Percentiles rank a stretch among this genome's conserved stretches.
Evolutionary conservation across 2,888 invertebrate species (phyloP).

Genomic region (Thecocarcelia acutangulata): DNA sequence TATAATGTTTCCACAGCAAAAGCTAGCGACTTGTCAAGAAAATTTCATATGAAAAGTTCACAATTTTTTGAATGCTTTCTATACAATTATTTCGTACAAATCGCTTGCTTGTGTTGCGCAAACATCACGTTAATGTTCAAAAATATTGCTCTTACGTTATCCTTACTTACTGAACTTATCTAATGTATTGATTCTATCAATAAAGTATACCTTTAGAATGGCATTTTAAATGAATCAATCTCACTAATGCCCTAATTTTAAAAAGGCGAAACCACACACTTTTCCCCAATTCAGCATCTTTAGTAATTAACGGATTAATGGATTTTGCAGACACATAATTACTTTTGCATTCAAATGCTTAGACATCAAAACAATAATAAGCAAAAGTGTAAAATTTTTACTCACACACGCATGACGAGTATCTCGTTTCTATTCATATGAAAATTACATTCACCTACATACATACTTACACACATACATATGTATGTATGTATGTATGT

Average conservation of each 20-base stretch:
- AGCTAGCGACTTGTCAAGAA: too few relatives aligned
- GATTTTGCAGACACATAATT: constrained; percentile 3
- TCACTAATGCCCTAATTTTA: constrained; percentile 16
- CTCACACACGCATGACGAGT: background rate
- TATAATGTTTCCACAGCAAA: too few relatives aligned
- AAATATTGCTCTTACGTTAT: too few relatives aligned
- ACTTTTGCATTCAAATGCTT: background rate
- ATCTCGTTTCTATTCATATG: constrained; percentile 9
- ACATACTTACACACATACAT: too few relatives aligned
- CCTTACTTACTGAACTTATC: too few relatives aligned
- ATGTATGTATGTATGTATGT: too few relatives aligned
- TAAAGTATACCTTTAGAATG: background rate
- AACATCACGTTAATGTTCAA: too few relatives aligned
- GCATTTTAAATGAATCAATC: background rate
- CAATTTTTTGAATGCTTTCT: too few relatives aligned
- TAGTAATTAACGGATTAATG: constrained; percentile 27
- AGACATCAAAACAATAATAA: constrained; percentile 17
- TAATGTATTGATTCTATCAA: too few relatives aligned
- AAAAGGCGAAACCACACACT: constrained; percentile 24
- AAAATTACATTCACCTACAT: constrained; percentile 46
- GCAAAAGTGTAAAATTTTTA: constrained; percentile 48
- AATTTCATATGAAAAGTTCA: too few relatives aligned
- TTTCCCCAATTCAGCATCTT: constrained; percentile 13
- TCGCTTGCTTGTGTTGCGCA: too few relatives aligned
- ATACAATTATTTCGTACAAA: too few relatives aligned